Percentiles rank a stretch among this genome's conserved stretches.
Conservation (phyloP, 30 jellyfish, hydroid and myxozoan species). For the Sanderia malayensis region DNA sequence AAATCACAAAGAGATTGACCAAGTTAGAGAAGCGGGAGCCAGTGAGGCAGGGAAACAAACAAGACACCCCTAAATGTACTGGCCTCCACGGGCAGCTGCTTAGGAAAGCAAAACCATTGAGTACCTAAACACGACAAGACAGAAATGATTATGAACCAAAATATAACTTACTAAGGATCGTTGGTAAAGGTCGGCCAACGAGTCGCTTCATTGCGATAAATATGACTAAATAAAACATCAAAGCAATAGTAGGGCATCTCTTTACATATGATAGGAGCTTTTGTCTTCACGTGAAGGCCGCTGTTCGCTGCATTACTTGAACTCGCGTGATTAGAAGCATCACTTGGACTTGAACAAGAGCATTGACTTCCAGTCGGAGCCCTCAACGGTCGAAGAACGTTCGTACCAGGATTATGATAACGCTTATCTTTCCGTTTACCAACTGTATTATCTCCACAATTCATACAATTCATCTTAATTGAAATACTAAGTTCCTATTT, state of each 20-base stretch:
- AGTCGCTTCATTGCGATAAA: conserved; percentile 67
- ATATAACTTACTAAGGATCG: conserved; percentile 88
- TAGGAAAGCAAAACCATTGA: neutral
- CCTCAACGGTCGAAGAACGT: conserved; percentile 62
- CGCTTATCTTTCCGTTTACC: conserved; percentile 54
- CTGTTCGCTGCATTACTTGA: too few relatives aligned
- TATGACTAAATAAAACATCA: conserved; percentile 84
- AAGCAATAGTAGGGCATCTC: conserved; percentile 93
- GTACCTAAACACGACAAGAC: neutral
- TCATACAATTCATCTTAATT: conserved; percentile 56
- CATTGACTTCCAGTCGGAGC: conserved; percentile 57
- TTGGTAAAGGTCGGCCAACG: conserved; percentile 83
- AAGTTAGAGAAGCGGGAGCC: too few relatives aligned
- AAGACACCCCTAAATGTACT: neutral
- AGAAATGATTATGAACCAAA: too few relatives aligned
- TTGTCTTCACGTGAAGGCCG: neutral
- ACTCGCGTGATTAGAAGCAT: conserved; percentile 24
- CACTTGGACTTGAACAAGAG: neutral
- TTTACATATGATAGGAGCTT: conserved; percentile 48
- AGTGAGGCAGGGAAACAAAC: too few relatives aligned
- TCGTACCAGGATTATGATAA: conserved; percentile 23
- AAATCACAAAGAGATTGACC: too few relatives aligned
- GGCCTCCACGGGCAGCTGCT: too few relatives aligned
- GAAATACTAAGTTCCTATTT: neutral
- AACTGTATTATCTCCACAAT: conserved; percentile 64